Conservation (phyloP, 2,113 vertebrate species). For the Fukomys damarensis region DNA sequence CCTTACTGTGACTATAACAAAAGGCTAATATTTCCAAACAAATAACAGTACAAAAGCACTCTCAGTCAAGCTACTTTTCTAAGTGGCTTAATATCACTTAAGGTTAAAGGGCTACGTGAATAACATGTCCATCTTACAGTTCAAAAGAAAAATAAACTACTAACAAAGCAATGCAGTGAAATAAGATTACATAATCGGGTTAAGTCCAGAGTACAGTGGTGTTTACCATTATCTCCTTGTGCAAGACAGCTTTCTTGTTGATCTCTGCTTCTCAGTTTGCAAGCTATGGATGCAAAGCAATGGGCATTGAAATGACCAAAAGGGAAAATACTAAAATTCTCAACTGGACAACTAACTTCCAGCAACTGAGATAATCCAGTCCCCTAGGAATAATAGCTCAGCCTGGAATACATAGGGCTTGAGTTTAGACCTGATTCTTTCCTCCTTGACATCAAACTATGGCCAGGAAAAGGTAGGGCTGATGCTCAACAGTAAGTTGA, state of each 20-base stretch:
- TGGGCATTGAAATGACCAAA: background rate
- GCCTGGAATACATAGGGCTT: background rate
- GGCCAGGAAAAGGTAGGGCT: background rate
- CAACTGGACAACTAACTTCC: background rate
- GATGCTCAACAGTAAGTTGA: background rate
- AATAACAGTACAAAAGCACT: background rate
- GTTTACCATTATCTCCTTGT: background rate
- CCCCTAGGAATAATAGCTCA: background rate
- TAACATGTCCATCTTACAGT: background rate
- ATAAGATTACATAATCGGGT: background rate
- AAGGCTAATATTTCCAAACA: conserved; percentile 7
- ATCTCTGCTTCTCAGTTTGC: background rate
- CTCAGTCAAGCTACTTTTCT: background rate
- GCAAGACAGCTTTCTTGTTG: background rate
- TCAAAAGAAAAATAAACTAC: conserved; percentile 41
- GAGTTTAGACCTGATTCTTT: background rate
- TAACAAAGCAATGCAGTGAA: background rate
- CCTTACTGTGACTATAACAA: background rate
- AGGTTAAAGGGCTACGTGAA: background rate
- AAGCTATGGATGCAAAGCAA: background rate
- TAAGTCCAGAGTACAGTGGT: background rate
- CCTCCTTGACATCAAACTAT: background rate
- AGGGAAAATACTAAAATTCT: background rate
- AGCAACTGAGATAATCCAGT: background rate
- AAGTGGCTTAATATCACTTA: background rate